These are phyloP conservation scores for Nematopogon swammerdamellus DNA, from an alignment of 2,888 invertebrate species.

Conservation along the genomic window DNA sequence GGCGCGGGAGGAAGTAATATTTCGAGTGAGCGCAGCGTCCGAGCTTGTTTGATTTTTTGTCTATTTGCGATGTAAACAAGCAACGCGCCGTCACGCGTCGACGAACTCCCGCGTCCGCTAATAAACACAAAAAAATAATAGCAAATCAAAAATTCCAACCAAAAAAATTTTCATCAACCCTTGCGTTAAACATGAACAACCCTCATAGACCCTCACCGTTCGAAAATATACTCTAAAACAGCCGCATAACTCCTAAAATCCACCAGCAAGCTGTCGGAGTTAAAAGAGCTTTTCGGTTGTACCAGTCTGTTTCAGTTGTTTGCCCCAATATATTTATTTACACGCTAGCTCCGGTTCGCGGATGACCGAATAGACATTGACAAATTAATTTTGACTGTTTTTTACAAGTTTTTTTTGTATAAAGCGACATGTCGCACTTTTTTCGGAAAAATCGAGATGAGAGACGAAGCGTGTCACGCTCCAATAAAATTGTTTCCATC, in stretches of 20 bases:
- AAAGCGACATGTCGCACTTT: not conserved
- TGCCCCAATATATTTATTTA: not conserved
- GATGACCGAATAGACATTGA: not conserved
- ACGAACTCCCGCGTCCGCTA: conserved; percentile 7
- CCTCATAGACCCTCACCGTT: no score
- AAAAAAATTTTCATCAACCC: no score
- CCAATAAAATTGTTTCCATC: not conserved
- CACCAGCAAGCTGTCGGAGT: not conserved
- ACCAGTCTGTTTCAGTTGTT: not conserved
- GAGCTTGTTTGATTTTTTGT: conserved; percentile 17
- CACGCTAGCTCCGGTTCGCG: not conserved
- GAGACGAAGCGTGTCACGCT: not conserved
- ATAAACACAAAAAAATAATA: not conserved
- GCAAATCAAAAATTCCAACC: not conserved
- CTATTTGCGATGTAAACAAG: conserved; percentile 37
- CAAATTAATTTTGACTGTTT: not conserved
- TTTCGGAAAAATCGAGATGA: not conserved
- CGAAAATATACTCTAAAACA: no score
- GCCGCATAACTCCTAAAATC: not conserved
- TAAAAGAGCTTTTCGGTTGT: not conserved
- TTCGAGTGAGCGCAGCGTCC: not conserved
- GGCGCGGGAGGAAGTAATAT: not conserved
- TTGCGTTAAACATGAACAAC: not conserved
- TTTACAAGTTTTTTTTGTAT: not conserved
- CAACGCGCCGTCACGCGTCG: conserved; percentile 21